These are phyloP conservation scores for Ptychoptera albimana DNA, from an alignment of 2,888 invertebrate species.

Conservation along the genomic window DNA sequence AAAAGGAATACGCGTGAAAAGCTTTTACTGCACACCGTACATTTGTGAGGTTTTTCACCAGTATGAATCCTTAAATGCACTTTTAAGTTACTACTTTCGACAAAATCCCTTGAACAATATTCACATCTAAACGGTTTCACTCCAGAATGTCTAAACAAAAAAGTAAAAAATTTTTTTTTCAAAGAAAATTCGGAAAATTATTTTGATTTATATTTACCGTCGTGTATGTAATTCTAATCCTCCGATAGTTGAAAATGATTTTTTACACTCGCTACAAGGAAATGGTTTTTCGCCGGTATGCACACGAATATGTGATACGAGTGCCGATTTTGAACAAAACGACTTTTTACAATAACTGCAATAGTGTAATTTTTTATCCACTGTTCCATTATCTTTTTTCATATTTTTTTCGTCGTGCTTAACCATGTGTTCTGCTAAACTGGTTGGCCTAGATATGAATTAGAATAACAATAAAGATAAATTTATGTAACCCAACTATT, in stretches of 20 bases:
- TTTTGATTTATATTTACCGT: constrained; percentile 1
- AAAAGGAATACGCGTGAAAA: constrained; percentile 23
- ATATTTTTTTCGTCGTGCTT: no score
- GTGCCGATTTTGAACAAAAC: constrained; percentile 9
- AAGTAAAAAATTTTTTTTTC: background rate
- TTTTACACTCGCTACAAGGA: constrained; percentile 8
- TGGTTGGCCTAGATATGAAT: no score
- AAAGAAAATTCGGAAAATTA: background rate
- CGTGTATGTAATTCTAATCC: constrained; percentile 9
- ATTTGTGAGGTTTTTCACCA: constrained; percentile 22
- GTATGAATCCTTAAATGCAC: constrained; percentile 24
- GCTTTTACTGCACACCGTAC: constrained; percentile 20
- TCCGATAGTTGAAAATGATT: constrained; percentile 11
- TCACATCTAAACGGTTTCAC: constrained; percentile 16
- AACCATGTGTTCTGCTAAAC: no score
- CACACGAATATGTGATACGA: constrained; percentile 7
- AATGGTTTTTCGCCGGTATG: constrained; percentile 11
- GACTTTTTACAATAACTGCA: constrained; percentile 6
- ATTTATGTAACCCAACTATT: no score
- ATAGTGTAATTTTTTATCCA: constrained; percentile 1
- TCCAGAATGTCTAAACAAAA: constrained; percentile 14
- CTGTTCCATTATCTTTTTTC: background rate
- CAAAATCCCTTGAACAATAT: constrained; percentile 20
- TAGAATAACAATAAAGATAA: no score
- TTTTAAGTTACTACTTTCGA: constrained; percentile 21